phyloP scores from a whole-genome alignment of 2,888 invertebrate genomes.

The Drosophila mimica region DNA sequence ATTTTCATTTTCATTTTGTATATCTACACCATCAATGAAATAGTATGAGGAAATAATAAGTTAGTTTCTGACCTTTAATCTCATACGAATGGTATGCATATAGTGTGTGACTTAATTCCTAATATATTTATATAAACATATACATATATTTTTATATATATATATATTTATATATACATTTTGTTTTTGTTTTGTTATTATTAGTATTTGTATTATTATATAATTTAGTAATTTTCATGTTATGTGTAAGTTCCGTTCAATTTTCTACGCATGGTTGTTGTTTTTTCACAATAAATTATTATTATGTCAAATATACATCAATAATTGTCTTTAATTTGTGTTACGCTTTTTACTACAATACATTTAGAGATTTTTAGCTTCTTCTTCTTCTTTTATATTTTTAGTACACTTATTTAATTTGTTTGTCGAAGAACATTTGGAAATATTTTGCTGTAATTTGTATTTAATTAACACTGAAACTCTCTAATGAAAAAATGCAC shows the following conservation, averaged over 20 bases:
- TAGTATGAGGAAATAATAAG: constrained; percentile 58
- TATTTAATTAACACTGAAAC: constrained; percentile 68
- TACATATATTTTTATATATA: constrained; percentile 20
- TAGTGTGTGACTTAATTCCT: constrained; percentile 13
- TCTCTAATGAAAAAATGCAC: constrained; percentile 67
- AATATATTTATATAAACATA: constrained; percentile 26
- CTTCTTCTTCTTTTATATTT: constrained; percentile 23
- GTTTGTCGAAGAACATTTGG: constrained; percentile 64
- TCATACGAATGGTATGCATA: constrained; percentile 19
- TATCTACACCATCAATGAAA: constrained; percentile 78
- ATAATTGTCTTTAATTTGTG: constrained; percentile 45
- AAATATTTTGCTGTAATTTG: constrained; percentile 54
- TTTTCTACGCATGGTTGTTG: constrained; percentile 73
- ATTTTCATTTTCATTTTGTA: constrained; percentile 6
- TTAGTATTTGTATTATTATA: constrained; percentile 25
- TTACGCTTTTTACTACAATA: constrained; percentile 62
- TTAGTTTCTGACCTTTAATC: constrained; percentile 29
- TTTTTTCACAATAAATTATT: constrained; percentile 37
- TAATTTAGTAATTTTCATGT: constrained; percentile 26
- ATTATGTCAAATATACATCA: constrained; percentile 72
- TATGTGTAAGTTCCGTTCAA: constrained; percentile 69
- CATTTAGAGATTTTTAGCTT: constrained; percentile 46
- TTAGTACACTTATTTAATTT: constrained; percentile 80
- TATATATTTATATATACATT: constrained; percentile 14
- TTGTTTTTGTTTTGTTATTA: constrained; percentile 5